Evolutionary conservation across 2,888 invertebrate genomes (phyloP).

Genomic region (Heliothis peltigera): DNA sequence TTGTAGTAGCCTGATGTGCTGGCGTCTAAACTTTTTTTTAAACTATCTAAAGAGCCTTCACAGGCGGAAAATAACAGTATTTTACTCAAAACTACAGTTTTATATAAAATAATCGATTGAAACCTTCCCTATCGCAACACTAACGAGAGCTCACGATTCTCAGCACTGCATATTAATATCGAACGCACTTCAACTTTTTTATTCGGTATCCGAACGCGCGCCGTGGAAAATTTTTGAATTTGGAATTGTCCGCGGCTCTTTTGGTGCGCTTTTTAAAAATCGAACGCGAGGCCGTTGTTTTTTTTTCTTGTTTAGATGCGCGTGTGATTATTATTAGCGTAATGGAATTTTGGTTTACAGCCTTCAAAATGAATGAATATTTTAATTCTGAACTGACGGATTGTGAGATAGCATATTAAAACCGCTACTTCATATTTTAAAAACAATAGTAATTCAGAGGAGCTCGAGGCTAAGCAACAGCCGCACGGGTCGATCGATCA

Average conservation of each 20-base stretch:
- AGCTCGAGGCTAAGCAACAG: too few species aligned
- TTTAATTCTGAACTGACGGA: conserved; percentile 10
- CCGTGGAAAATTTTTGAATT: conserved; percentile 69
- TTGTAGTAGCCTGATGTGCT: too few species aligned
- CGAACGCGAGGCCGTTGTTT: conserved; percentile 38
- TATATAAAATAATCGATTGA: conserved; percentile 23
- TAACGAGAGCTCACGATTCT: conserved; percentile 51
- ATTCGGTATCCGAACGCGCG: conserved; percentile 58
- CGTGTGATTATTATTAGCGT: conserved; percentile 59
- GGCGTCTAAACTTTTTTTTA: too few species aligned
- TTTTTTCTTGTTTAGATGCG: conserved; percentile 52
- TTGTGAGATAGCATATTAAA: neutral
- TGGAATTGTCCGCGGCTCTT: conserved; percentile 66
- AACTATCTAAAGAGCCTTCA: too few species aligned
- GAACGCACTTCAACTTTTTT: conserved; percentile 63
- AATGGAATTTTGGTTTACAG: conserved; percentile 52
- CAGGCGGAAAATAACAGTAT: neutral
- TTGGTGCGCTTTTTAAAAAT: conserved; percentile 63
- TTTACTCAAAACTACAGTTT: neutral
- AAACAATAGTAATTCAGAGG: neutral
- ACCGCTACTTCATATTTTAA: neutral
- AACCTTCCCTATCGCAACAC: conserved; percentile 43
- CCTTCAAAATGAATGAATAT: conserved; percentile 40
- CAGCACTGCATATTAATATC: conserved; percentile 63
- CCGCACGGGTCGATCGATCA: too few species aligned